Conservation (phyloP, 2,113 vertebrate genomes). For the Camelus bactrianus region DNA sequence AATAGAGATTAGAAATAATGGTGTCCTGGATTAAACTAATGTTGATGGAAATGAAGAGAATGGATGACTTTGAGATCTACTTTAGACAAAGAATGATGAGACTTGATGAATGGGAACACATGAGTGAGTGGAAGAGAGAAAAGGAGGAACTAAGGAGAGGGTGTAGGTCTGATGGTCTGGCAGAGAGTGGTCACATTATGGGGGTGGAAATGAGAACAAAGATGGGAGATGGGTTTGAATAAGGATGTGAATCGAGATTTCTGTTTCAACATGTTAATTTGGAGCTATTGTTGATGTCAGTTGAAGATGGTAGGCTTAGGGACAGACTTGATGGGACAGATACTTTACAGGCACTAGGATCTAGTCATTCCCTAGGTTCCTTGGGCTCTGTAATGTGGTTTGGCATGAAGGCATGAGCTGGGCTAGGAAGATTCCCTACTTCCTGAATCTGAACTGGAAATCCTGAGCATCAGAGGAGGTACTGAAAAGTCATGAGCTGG, state of each 20-base stretch:
- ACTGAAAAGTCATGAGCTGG: background rate
- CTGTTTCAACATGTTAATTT: background rate
- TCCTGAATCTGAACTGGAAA: background rate
- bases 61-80: background rate
- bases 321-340: background rate
- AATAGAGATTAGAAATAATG: background rate
- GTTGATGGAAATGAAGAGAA: background rate
- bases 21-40: background rate
- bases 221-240: background rate
- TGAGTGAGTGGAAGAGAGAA: background rate
- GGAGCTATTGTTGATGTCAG: background rate
- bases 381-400: background rate
- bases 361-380: background rate
- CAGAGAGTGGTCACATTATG: fast-evolving
- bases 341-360: background rate
- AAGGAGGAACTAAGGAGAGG: background rate
- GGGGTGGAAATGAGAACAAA: background rate
- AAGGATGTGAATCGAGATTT: background rate
- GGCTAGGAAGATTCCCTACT: background rate
- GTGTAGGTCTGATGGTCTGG: background rate
- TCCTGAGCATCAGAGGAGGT: background rate
- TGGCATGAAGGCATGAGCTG: background rate
- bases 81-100: background rate
- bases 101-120: background rate
- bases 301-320: background rate